A percentile compares a stretch with the other conserved stretches of the same genome.
Evolutionary conservation across 1,140 invertebrate species (phyloP).

Genomic region (Sarcophaga bullata): DNA sequence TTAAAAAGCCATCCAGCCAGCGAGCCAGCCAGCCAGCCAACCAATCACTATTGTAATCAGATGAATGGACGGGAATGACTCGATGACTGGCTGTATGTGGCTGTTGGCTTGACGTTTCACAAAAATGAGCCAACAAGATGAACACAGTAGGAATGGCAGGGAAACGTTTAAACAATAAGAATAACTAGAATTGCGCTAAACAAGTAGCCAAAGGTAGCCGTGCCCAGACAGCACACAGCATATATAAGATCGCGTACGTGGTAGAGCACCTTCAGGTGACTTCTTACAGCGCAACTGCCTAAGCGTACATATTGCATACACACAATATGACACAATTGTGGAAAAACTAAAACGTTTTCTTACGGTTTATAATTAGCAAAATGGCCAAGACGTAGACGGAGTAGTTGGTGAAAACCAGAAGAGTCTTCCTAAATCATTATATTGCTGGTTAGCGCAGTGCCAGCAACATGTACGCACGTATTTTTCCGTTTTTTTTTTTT

Average conservation of each 20-base stretch:
- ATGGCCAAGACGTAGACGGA: background rate
- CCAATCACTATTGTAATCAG: conserved; percentile 21
- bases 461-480: conserved; percentile 20
- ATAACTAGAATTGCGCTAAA: background rate
- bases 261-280: conserved; percentile 6
- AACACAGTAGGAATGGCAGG: background rate
- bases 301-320: too few species aligned
- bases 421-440: background rate
- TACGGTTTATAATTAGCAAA: conserved; percentile 22
- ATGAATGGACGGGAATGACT: background rate
- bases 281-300: background rate
- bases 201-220: conserved; percentile 20
- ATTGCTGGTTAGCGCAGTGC: background rate
- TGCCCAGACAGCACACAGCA: background rate
- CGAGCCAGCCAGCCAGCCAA: background rate
- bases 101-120: too few species aligned
- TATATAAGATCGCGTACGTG: background rate
- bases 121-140: background rate
- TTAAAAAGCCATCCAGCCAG: background rate
- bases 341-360: conserved; percentile 20
- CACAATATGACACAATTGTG: conserved; percentile 4
- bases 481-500: background rate
- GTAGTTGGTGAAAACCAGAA: background rate
- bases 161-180: background rate
- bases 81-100: background rate